A percentile compares a stretch with the other conserved stretches of the same genome.
Conservation (phyloP, 1,140 invertebrate genomes). For the Anadara kagoshimensis region DNA sequence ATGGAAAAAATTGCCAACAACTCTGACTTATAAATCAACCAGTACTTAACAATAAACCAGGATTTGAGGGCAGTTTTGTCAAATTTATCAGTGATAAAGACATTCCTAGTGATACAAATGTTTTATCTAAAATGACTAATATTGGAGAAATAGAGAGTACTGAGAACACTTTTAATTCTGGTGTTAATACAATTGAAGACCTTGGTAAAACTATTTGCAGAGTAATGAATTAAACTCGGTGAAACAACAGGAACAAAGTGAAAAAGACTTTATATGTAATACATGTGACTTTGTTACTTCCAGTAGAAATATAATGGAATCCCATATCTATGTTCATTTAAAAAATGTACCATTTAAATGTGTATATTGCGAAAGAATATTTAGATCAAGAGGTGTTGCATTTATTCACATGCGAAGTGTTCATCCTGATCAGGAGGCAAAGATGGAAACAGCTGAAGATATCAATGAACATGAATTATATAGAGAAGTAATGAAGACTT, state of each 20-base stretch:
- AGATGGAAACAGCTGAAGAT: constrained; percentile 43
- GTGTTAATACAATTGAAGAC: neutral
- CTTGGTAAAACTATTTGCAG: neutral
- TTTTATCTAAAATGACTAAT: too few species aligned
- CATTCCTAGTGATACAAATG: neutral
- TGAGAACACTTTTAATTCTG: neutral
- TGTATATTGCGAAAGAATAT: constrained; percentile 47
- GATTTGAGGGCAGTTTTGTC: neutral
- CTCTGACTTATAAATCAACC: neutral
- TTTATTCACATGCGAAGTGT: constrained; percentile 46
- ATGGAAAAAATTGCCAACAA: neutral
- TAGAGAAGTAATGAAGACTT: constrained; percentile 26
- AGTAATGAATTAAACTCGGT: neutral
- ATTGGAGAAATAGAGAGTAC: neutral
- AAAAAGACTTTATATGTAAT: constrained; percentile 40
- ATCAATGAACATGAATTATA: constrained; percentile 49
- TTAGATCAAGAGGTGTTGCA: constrained; percentile 41
- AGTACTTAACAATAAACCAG: neutral
- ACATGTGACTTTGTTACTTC: constrained; percentile 47
- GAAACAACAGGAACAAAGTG: neutral
- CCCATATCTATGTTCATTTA: constrained; percentile 57
- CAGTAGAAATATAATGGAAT: constrained; percentile 48
- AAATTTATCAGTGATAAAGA: neutral
- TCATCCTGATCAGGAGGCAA: constrained; percentile 45
- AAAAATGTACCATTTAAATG: constrained; percentile 54